phyloP scores from a whole-genome alignment of 2,113 vertebrate species.

The Felis catus region DNA sequence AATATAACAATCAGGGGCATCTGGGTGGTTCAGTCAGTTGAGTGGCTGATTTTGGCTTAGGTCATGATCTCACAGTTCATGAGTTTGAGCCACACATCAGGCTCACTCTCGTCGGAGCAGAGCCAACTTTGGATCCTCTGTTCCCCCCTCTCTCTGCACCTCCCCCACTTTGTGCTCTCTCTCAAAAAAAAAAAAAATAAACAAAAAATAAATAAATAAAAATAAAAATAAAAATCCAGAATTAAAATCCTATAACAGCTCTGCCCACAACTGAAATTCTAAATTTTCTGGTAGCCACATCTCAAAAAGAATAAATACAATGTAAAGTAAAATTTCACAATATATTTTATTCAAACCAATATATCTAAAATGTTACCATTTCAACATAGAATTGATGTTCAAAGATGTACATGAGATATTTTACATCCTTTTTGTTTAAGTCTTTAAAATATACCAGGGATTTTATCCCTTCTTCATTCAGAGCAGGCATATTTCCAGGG shows the following conservation, averaged over 20 bases:
- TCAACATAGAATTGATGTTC: not conserved
- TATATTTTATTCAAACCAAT: not conserved
- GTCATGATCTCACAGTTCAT: no score
- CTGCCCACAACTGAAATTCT: not conserved
- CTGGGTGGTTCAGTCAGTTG: no score
- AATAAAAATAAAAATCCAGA: not conserved
- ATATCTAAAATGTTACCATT: not conserved
- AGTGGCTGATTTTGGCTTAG: no score
- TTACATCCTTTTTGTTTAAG: not conserved
- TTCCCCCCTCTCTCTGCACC: no score
- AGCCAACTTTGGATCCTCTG: no score
- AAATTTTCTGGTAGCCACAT: not conserved
- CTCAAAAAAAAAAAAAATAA: no score
- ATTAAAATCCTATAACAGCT: not conserved
- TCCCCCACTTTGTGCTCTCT: no score
- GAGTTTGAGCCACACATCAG: no score
- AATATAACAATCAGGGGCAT: not conserved
- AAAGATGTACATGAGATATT: not conserved
- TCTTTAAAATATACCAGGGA: not conserved
- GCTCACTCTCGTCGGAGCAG: no score
- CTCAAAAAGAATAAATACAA: not conserved
- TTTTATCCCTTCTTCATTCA: not conserved
- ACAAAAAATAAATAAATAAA: no score
- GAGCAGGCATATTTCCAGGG: not conserved
- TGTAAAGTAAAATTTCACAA: not conserved